A percentile compares a stretch with the other conserved stretches of the same genome.
Evolutionary conservation across 2,797 vertebrate species (phyloP).

Genomic region (Chromobotia macracanthus): DNA sequence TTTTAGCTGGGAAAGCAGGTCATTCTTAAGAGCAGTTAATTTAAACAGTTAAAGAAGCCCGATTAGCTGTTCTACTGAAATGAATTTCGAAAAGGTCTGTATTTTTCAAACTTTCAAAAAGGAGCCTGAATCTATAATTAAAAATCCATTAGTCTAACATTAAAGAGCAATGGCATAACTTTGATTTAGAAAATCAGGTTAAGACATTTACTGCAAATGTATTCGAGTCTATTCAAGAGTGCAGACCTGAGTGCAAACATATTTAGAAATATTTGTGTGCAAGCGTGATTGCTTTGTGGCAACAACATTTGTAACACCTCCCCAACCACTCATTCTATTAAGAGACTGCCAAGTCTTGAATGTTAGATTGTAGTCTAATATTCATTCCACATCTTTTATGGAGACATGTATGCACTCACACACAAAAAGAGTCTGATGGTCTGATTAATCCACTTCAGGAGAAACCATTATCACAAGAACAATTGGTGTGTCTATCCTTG

Average conservation of each 20-base stretch:
- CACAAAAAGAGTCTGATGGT: slow-evolving; percentile 53
- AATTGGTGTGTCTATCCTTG: slow-evolving; percentile 74
- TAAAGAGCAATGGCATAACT: not conserved
- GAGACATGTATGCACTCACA: slow-evolving; percentile 48
- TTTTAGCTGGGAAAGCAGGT: too few relatives aligned
- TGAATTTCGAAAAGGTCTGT: too few relatives aligned
- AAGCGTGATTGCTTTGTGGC: slow-evolving; percentile 10
- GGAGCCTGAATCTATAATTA: slow-evolving; percentile 9
- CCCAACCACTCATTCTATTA: slow-evolving; percentile 26
- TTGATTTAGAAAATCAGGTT: not conserved
- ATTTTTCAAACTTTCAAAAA: slow-evolving; percentile 29
- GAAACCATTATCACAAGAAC: slow-evolving; percentile 79
- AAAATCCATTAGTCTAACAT: slow-evolving; percentile 27
- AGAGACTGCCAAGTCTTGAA: slow-evolving; percentile 21
- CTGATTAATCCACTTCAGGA: slow-evolving; percentile 74
- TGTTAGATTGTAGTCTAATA: slow-evolving; percentile 50
- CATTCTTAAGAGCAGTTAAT: slow-evolving; percentile 5
- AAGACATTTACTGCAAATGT: too few relatives aligned
- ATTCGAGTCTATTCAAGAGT: not conserved
- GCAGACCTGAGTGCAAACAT: not conserved
- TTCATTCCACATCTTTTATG: slow-evolving; percentile 56
- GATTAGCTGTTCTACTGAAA: slow-evolving; percentile 20
- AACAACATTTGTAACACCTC: slow-evolving; percentile 40
- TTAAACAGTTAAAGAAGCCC: slow-evolving; percentile 8
- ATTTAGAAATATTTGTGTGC: slow-evolving; percentile 28